phyloP scores from a whole-genome alignment of 2,113 vertebrate species.

The Daboia siamensis region DNA sequence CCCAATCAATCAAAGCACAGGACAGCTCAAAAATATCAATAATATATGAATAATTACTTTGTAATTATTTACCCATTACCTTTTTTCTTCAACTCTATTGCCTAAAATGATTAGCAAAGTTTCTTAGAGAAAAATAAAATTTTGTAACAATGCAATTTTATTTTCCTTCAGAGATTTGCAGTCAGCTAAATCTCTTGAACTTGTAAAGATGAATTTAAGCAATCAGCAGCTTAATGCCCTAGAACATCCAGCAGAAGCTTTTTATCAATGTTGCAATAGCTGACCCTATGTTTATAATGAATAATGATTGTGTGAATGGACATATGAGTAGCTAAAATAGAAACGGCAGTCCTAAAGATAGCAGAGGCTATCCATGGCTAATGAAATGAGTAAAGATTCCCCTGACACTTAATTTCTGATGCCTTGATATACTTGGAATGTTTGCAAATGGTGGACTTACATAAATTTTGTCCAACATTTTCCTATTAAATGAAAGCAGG shows the following conservation, averaged over 20 bases:
- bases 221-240: neutral
- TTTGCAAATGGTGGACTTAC: neutral
- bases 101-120: neutral
- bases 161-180: neutral
- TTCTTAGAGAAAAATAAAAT: neutral
- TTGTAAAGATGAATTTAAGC: neutral
- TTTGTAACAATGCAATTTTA: neutral
- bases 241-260: neutral
- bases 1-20: neutral
- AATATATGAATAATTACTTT: neutral
- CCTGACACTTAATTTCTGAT: neutral
- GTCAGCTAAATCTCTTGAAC: neutral
- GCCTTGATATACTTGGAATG: neutral
- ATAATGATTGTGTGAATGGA: neutral
- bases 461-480: neutral
- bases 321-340: neutral
- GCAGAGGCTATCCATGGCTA: neutral
- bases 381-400: neutral
- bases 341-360: neutral
- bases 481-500: neutral
- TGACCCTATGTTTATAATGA: neutral
- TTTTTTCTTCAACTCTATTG: neutral
- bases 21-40: neutral
- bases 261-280: neutral
- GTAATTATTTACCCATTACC: neutral